phyloP scores from a whole-genome alignment of 2,797 vertebrate genomes.

The Nasua narica region DNA sequence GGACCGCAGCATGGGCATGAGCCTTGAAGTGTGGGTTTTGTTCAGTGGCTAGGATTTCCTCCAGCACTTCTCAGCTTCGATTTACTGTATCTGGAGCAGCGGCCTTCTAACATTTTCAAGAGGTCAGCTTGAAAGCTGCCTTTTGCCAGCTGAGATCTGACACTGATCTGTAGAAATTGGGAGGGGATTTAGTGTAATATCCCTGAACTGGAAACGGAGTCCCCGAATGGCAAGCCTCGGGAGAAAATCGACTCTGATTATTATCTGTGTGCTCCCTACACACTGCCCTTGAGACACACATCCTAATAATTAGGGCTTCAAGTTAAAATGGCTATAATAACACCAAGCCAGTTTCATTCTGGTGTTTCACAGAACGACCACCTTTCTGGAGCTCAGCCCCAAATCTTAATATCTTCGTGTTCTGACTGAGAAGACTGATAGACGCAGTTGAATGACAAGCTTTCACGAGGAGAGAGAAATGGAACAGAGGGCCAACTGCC shows the following conservation, averaged over 20 bases:
- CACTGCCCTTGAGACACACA: not conserved
- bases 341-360: not conserved
- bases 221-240: not conserved
- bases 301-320: not conserved
- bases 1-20: not conserved
- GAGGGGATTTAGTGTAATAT: not conserved
- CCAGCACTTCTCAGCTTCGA: not conserved
- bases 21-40: not conserved
- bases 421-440: not conserved
- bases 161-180: not conserved
- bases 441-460: slow-evolving; percentile 10
- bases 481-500: not conserved
- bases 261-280: not conserved
- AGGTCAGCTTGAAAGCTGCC: not conserved
- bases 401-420: not conserved
- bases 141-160: slow-evolving; percentile 3
- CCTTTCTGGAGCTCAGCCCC: not conserved
- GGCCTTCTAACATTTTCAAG: not conserved
- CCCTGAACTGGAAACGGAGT: not conserved
- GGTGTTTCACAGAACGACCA: not conserved
- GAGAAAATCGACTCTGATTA: not conserved
- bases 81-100: not conserved
- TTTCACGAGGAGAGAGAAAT: not conserved
- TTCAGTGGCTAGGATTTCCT: not conserved
- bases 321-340: not conserved